Base-by-base conservation (phyloP, 2,797 vertebrate species). In the Pipistrellus pipistrellus region DNA sequence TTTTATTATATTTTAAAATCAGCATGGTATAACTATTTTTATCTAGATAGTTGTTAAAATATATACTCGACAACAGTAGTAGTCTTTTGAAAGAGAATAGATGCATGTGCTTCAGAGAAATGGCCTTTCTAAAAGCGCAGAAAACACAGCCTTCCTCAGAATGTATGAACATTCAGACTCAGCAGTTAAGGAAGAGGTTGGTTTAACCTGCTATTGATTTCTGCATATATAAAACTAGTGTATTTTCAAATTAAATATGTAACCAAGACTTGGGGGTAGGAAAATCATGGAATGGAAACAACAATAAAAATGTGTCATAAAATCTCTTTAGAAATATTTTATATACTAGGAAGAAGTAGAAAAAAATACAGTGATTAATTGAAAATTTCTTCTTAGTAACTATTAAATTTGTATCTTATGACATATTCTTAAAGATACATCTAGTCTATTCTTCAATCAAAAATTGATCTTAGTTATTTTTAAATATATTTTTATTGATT, bases 291-390 rank as follows among this genome's bases (percentile, higher is more conserved):
- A 62, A 15, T 55, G 15, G n/a, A 80, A 87, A 81, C 7, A 41
- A 73, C 3, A 59, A 55, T 14, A 3, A 72, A 95, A 71, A 27
- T 62, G 7, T 35, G 13, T 75, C 13, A 55, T n/a, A 91, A 76
- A 76, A 59, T 86, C 30, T 76, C 15, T 77, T 89, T 87, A 68
- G 30, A 73, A 82, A 96, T 25, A 48, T 35, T 12, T 86, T 73
- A 53, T 32, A 48, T 8, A 46, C 7, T 30, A 68, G 3, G 5
- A 89, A 80, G 48, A 92, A 64, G 15, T 69, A 80, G 46, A 88
- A 14, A 51, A 51, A 14, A 81, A 27, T 62, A 48, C 9, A 88
- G 32, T 72, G 32, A 59, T 72, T 91, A 35, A 55, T 20, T 88
- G 57, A 77, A 83, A 75, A 0, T 6, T 64, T 48, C 15, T 59